Base-by-base conservation (phyloP, 1,140 invertebrate species). In the Ceratina australensis region DNA sequence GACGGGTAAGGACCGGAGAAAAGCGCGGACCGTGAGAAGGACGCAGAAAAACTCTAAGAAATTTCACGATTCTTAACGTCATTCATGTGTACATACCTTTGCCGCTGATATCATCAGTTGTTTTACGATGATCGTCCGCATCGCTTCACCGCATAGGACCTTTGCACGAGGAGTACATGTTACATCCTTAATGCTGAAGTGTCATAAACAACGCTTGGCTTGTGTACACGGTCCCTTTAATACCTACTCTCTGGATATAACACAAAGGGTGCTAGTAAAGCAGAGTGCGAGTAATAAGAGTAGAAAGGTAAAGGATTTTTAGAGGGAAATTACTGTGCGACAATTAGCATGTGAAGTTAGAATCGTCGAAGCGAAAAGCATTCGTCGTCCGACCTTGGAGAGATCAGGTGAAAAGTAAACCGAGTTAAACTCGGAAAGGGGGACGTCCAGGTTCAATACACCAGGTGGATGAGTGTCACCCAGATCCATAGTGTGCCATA, bases 401-500 rank as follows among this genome's bases (percentile, higher is more conserved):
- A 61, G 50, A 56, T 64, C 75, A 26, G 59, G 75, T 78, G 68
- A 72, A 78, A 78, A 78, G 75, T 78, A 78, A 63, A 78, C 68
- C 75, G 65, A 56, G 28, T 61, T 61, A 22, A 13, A 28, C n/a
- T 59, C 15, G 52, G 52, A n/a, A 64, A 64, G 75, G 75, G 68
- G 75, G 28, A 72, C 47, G 59, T 57, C 61, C 59, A 28, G 68
- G 75, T 72, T 78, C 69, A 42, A 64, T 47, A 78, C 50, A 72
- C 76, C 20, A 47, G 50, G 42, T 60, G 47, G 74, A 76, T 47
- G 20, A 77, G 74, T 77, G 74, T 71, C 74, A 77, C 56, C 74
- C 67, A 69, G 67, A 77, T 71, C 60, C 26, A 1, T 12, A 13
- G 65, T 68, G 4, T 50, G 63, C 33, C 64, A 54, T 15, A 5